phyloP scores from a whole-genome alignment of 2,797 vertebrate species.

The Myripristis murdjan region DNA sequence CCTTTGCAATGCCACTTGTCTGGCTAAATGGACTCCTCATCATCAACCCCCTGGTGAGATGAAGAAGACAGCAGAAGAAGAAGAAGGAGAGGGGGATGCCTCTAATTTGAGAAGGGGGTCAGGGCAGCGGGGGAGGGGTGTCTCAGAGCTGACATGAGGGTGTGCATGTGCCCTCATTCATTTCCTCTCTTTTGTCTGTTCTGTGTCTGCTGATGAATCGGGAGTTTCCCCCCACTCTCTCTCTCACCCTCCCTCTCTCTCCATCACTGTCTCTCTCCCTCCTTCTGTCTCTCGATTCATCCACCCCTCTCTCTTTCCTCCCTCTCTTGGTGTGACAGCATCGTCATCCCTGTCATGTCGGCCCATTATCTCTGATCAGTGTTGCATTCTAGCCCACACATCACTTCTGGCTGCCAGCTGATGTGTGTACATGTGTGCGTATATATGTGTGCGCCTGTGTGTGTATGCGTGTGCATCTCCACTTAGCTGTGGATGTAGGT shows the following conservation, averaged over 20 bases:
- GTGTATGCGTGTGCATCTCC: neutral
- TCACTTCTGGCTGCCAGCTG: conserved; percentile 35
- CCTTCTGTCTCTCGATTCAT: conserved; percentile 27
- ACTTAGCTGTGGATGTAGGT: too few species aligned
- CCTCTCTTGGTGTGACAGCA: conserved; percentile 53
- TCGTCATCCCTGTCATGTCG: conserved; percentile 68
- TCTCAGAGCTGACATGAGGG: conserved; percentile 67
- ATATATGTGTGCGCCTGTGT: conserved; percentile 27
- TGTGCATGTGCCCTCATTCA: conserved; percentile 68
- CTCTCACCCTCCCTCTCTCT: conserved; percentile 47
- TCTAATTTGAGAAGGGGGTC: conserved; percentile 62
- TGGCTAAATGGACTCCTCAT: conserved; percentile 59
- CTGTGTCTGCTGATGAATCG: conserved; percentile 64
- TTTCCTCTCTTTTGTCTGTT: conserved; percentile 79
- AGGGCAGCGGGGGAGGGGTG: conserved; percentile 60
- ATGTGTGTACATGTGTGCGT: conserved; percentile 35
- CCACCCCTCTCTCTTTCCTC: conserved; percentile 1
- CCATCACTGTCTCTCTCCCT: conserved; percentile 24
- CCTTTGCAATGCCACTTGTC: conserved; percentile 58
- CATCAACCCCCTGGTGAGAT: conserved; percentile 50
- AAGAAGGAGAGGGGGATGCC: conserved; percentile 56
- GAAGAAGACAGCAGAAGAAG: conserved; percentile 20
- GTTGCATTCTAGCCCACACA: conserved; percentile 65
- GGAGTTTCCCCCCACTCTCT: conserved; percentile 61
- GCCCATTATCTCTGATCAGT: conserved; percentile 77